Evolutionary conservation across 1,140 invertebrate genomes (phyloP).

Genomic region (Grapholita molesta): DNA sequence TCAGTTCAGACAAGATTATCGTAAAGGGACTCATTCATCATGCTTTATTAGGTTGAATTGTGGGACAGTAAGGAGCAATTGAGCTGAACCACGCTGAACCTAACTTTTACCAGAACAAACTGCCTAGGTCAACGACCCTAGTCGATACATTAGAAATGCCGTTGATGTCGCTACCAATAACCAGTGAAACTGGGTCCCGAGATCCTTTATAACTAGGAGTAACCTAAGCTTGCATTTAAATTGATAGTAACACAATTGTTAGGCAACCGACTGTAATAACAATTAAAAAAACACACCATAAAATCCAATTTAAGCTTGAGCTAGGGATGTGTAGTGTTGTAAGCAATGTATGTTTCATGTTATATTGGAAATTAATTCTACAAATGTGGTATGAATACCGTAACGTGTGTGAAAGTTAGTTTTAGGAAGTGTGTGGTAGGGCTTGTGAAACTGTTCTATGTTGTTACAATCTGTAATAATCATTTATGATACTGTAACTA

Average conservation of each 20-base stretch:
- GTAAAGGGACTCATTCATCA: background rate
- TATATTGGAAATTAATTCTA: background rate
- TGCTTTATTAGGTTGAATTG: background rate
- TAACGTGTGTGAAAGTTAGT: constrained; percentile 2
- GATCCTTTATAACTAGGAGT: background rate
- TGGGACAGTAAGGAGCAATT: background rate
- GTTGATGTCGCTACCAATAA: background rate
- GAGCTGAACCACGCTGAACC: constrained; percentile 1
- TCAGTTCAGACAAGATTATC: background rate
- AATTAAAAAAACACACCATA: background rate
- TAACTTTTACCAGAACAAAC: constrained; percentile 13
- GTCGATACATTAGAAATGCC: background rate
- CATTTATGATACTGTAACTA: no score
- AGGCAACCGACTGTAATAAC: background rate
- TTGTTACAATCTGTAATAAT: no score
- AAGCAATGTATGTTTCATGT: background rate
- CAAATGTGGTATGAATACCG: background rate
- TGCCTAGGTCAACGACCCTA: background rate
- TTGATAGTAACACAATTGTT: background rate
- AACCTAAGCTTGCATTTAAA: background rate
- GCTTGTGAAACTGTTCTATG: background rate
- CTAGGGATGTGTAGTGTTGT: background rate
- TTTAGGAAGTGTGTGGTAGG: background rate
- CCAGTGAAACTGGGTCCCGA: background rate
- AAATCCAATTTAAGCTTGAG: background rate